Conservation (phyloP, 2,888 invertebrate genomes). For the Eupeodes latifasciatus region DNA sequence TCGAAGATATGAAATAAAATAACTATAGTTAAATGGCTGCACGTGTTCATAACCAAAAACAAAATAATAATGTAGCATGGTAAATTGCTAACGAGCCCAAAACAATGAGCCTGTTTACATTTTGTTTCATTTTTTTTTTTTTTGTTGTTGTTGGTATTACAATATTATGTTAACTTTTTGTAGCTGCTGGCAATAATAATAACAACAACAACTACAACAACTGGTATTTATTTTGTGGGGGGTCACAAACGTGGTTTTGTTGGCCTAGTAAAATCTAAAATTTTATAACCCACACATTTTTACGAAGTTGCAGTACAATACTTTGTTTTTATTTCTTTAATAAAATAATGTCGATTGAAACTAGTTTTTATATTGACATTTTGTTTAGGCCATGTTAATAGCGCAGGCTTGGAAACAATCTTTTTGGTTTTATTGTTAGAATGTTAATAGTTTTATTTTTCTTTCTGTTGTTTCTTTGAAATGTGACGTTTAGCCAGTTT, state of each 20-base stretch:
- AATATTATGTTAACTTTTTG: not conserved
- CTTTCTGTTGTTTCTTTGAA: too few relatives aligned
- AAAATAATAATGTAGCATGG: conserved; percentile 13
- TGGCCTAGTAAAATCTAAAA: conserved; percentile 23
- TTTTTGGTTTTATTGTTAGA: conserved; percentile 14
- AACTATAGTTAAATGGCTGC: conserved; percentile 10
- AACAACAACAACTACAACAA: not conserved
- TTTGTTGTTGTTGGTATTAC: not conserved
- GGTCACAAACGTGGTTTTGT: conserved; percentile 33
- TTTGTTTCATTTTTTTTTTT: not conserved
- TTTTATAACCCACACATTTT: conserved; percentile 24
- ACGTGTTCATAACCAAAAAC: conserved; percentile 13
- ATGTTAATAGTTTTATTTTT: not conserved
- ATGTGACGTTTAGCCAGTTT: not conserved
- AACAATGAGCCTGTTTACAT: conserved; percentile 7
- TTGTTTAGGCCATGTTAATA: not conserved
- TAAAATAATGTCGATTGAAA: conserved; percentile 14
- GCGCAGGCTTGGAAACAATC: not conserved
- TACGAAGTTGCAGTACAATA: not conserved
- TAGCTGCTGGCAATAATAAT: not conserved
- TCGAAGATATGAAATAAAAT: not conserved
- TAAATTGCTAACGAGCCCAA: conserved; percentile 25
- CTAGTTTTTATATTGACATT: conserved; percentile 30
- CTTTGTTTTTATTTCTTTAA: not conserved
- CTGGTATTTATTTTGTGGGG: not conserved